Evolutionary conservation across 37 sponge, comb jelly and placozoan genomes (phyloP), one percentile per base, ranked within the genome.

Genomic region (Ephydatia muelleri): DNA sequence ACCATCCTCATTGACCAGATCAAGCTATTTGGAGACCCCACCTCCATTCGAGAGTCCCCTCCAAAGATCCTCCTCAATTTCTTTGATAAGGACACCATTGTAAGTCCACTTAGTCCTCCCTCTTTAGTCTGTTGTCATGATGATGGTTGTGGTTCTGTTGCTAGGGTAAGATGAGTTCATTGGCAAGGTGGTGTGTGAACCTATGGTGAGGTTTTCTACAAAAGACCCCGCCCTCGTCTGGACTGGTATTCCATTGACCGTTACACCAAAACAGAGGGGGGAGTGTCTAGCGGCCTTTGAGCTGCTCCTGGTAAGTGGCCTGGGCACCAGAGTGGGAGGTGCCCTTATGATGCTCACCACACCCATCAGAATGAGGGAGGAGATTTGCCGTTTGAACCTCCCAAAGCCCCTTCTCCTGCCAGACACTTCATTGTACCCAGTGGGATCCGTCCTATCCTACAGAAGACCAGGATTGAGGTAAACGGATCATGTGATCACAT

Each of bases 201-300:
- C 97, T 0, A 65, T 68, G 6, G 86, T 99, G 25, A 72, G 86
- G 29, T 92, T 93, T 28, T 77, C 68, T 25, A 76, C 82, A 43
- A 88, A 92, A 70, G 78, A 73, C 16, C 76, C 87, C 16, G 79
- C 68, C 32, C 97, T 14, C 84, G 92, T 16, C 88, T 98, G 72
- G 88, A 86, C 69, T 99, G 97, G 97, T 87, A 83, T 73, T 83
- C 83, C 0, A 95, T 96, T 68, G 81, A 27, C 32, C 80, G 90
- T 27, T 82, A 89, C 77, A 84, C 47, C 19, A 73, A 88, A 49
- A 35, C 72, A 65, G 95, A 85, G n/a, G 99, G n/a, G 99, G 27
- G 96, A 96, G 69, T 85, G 96, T 23, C 79, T 96, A 57, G 97
- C 96, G 27, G 95, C 94, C 14, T 99, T 99, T 83, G 95, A 99